Conservation (phyloP, 1,140 invertebrate genomes). For the Solenopsis fugax region DNA sequence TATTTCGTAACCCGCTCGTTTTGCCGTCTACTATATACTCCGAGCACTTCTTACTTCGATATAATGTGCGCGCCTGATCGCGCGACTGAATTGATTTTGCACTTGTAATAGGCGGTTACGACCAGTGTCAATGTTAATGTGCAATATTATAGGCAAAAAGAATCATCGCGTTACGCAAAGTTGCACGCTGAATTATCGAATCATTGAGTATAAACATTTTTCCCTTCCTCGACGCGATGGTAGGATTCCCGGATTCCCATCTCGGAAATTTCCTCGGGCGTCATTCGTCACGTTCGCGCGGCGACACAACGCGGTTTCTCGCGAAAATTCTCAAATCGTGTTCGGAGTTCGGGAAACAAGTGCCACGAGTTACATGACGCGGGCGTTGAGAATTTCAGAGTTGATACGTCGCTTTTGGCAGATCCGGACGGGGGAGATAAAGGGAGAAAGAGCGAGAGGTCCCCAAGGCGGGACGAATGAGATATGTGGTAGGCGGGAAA, state of each 20-base stretch:
- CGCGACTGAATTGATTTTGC: slow-evolving; percentile 12
- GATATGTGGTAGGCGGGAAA: slow-evolving; percentile 68
- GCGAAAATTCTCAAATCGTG: slow-evolving; percentile 35
- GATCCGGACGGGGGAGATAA: slow-evolving; percentile 11
- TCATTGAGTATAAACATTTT: not conserved
- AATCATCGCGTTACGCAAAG: not conserved
- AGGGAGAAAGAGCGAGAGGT: not conserved
- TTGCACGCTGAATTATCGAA: not conserved
- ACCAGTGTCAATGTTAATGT: slow-evolving; percentile 28
- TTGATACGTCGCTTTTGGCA: slow-evolving; percentile 52
- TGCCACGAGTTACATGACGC: slow-evolving; percentile 28
- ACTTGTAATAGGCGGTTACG: not conserved
- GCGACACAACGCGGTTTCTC: slow-evolving; percentile 32
- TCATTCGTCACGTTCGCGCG: slow-evolving; percentile 19
- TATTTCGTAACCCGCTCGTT: slow-evolving; percentile 39
- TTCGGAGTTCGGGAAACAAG: slow-evolving; percentile 34
- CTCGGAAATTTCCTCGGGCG: not conserved
- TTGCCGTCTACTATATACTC: too few relatives aligned
- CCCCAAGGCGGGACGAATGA: slow-evolving; percentile 54
- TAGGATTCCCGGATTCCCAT: not conserved
- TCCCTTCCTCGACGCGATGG: not conserved
- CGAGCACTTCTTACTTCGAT: not conserved
- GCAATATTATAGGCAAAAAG: not conserved
- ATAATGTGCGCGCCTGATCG: slow-evolving; percentile 2
- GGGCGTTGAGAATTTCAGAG: slow-evolving; percentile 20